Conservation (phyloP, 2,888 invertebrate genomes). For the Deilephila porcellus region DNA sequence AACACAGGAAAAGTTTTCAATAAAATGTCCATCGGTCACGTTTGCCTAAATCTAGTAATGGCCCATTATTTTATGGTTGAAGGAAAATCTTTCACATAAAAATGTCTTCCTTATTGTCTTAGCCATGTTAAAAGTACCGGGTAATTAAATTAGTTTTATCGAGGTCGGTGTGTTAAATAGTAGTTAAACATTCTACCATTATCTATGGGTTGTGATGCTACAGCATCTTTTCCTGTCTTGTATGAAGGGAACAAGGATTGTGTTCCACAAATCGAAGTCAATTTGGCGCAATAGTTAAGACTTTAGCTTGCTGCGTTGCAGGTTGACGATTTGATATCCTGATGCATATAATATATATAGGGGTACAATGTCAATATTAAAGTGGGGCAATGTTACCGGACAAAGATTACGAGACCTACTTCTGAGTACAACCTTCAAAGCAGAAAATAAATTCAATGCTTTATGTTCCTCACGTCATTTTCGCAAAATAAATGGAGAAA, state of each 20-base stretch:
- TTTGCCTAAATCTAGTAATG: background rate
- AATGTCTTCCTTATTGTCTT: constrained; percentile 15
- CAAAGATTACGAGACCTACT: too few relatives aligned
- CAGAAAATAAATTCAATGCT: too few relatives aligned
- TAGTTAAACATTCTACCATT: background rate
- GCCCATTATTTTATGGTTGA: constrained; percentile 1
- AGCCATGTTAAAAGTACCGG: background rate
- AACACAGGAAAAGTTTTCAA: background rate
- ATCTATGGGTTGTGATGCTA: background rate
- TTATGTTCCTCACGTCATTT: background rate
- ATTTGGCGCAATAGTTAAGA: too few relatives aligned
- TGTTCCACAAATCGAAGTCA: too few relatives aligned
- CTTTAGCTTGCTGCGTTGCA: too few relatives aligned
- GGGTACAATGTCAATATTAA: too few relatives aligned
- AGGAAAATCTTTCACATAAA: background rate
- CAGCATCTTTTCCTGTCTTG: too few relatives aligned
- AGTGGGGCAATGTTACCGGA: too few relatives aligned
- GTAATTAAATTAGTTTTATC: constrained; percentile 15
- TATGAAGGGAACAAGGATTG: too few relatives aligned
- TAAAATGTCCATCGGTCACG: background rate
- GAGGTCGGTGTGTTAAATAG: background rate
- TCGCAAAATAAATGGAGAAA: background rate
- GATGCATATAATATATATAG: too few relatives aligned
- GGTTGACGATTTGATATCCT: too few relatives aligned
- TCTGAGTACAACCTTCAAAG: too few relatives aligned